Conservation (phyloP, 1,140 invertebrate species). For the Melitaea cinxia region DNA sequence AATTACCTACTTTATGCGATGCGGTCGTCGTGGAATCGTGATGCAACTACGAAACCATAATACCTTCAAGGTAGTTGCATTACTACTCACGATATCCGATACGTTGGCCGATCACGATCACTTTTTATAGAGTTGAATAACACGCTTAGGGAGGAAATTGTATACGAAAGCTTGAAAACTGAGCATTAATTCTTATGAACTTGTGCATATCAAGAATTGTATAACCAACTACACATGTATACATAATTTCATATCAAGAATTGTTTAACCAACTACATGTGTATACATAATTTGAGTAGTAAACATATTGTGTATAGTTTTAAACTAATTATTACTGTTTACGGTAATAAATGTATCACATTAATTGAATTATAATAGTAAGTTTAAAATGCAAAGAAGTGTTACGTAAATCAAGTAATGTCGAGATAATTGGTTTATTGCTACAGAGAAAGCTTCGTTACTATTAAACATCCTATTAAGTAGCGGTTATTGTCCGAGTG, state of each 20-base stretch:
- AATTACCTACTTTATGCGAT: conserved; percentile 57
- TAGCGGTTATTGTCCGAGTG: conserved; percentile 73
- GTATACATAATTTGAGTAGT: not conserved
- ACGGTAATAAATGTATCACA: conserved; percentile 8
- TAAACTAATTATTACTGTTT: conserved; percentile 29
- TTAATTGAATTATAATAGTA: conserved; percentile 1
- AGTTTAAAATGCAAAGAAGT: conserved; percentile 24
- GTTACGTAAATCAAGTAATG: conserved; percentile 43
- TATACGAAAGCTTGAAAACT: conserved; percentile 5
- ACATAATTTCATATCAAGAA: too few species aligned
- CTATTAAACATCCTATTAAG: conserved; percentile 66
- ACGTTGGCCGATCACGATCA: conserved; percentile 32
- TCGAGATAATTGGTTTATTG: conserved; percentile 58
- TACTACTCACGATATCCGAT: conserved; percentile 56
- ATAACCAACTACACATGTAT: too few species aligned
- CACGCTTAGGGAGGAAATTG: conserved; percentile 19
- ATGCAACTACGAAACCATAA: conserved; percentile 53
- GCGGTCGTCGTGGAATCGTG: conserved; percentile 47
- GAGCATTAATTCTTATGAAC: not conserved
- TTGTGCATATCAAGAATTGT: not conserved
- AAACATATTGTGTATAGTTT: not conserved
- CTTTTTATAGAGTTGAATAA: conserved; percentile 23
- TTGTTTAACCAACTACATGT: too few species aligned
- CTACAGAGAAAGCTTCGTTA: conserved; percentile 65
- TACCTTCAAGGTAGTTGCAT: conserved; percentile 54